phyloP scores from a whole-genome alignment of 2,888 invertebrate genomes.

The Criorhina ranunculi region DNA sequence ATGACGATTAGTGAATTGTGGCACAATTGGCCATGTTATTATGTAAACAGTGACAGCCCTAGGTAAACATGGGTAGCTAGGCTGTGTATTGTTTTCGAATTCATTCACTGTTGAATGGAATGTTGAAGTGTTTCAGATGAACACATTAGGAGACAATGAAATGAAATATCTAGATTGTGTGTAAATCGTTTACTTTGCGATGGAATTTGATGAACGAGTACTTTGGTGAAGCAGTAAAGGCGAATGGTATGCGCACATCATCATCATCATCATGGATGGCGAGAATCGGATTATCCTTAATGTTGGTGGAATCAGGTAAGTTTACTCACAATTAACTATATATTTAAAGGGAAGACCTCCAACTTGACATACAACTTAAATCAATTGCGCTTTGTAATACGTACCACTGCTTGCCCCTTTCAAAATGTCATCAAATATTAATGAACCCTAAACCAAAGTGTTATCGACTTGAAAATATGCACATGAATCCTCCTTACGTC shows the following conservation, averaged over 20 bases:
- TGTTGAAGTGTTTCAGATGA: constrained; percentile 1
- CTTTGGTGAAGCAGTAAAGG: constrained; percentile 33
- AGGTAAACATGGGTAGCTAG: constrained; percentile 13
- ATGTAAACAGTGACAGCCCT: constrained; percentile 16
- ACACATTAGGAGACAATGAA: constrained; percentile 28
- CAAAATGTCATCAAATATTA: constrained; percentile 35
- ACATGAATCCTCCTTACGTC: neutral
- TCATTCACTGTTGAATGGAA: constrained; percentile 11
- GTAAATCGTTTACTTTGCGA: constrained; percentile 27
- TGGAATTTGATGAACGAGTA: constrained; percentile 57
- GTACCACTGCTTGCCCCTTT: neutral
- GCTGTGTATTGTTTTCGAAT: constrained; percentile 7
- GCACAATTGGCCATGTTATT: neutral
- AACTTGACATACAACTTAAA: too few species aligned
- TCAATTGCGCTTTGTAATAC: neutral
- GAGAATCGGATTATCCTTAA: constrained; percentile 97
- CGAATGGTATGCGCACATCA: constrained; percentile 67
- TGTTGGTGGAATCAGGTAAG: constrained; percentile 94
- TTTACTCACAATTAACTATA: neutral
- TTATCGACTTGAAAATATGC: constrained; percentile 1
- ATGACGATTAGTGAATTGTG: constrained; percentile 25
- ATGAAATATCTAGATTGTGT: constrained; percentile 33
- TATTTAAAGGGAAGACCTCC: too few species aligned
- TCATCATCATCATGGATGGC: constrained; percentile 90
- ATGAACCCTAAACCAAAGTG: constrained; percentile 46